A percentile compares a stretch with the other conserved stretches of the same genome.
Conservation (phyloP, 37 sponge, comb jelly and placozoan genomes). For the Axinella damicornis region DNA sequence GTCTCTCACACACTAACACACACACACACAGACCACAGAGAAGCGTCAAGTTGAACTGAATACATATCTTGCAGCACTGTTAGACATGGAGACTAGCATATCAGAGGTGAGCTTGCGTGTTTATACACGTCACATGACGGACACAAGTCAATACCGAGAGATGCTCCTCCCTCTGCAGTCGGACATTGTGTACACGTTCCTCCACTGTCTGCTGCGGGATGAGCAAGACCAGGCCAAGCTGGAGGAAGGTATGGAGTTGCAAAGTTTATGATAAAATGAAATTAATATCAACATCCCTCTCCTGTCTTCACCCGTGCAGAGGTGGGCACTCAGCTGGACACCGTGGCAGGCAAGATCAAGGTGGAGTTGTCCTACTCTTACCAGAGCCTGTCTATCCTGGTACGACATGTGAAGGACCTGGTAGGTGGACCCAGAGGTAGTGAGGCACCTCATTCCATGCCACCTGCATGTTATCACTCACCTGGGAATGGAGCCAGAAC, state of each 20-base stretch:
- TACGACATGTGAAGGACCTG: slow-evolving; percentile 78
- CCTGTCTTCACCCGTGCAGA: background rate
- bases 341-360: slow-evolving; percentile 60
- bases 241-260: slow-evolving; percentile 49
- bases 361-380: slow-evolving; percentile 58
- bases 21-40: slow-evolving; percentile 62
- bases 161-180: slow-evolving; percentile 33
- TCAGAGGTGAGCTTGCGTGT: slow-evolving; percentile 43
- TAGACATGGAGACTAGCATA: slow-evolving; percentile 47
- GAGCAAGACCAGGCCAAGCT: slow-evolving; percentile 75
- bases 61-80: slow-evolving; percentile 50
- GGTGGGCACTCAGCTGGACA: background rate
- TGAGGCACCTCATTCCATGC: too few relatives aligned
- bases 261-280: too few relatives aligned
- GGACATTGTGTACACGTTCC: slow-evolving; percentile 85
- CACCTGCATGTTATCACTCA: too few relatives aligned
- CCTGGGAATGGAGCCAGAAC: too few relatives aligned
- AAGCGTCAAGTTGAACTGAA: slow-evolving; percentile 62
- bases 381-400: slow-evolving; percentile 51
- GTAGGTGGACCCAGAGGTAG: slow-evolving; percentile 52
- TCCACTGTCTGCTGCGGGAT: slow-evolving; percentile 85
- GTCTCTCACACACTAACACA: background rate
- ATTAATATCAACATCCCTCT: background rate
- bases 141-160: background rate
- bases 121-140: background rate